Evolutionary conservation across 2,888 invertebrate species (phyloP).

Genomic region (Melinopterus prodromus): DNA sequence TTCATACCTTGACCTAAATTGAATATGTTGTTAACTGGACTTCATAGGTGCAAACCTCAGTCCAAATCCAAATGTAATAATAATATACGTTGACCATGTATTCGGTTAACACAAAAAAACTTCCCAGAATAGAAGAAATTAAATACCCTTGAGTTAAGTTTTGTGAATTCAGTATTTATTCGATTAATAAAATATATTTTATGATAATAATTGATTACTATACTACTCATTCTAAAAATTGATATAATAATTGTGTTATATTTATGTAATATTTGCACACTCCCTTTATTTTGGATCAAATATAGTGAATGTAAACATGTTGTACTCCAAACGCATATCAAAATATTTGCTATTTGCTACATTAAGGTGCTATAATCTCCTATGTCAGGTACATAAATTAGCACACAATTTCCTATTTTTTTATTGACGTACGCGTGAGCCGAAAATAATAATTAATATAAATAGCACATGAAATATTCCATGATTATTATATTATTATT

Average conservation of each 20-base stretch:
- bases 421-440: neutral
- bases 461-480: neutral
- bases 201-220: neutral
- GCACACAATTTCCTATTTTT: neutral
- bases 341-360: neutral
- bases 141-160: too few species aligned
- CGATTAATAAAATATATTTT: too few species aligned
- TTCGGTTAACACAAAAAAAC: too few species aligned
- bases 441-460: neutral
- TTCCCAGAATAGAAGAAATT: too few species aligned
- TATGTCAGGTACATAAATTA: neutral
- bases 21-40: too few species aligned
- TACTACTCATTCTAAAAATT: neutral
- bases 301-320: neutral
- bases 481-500: neutral
- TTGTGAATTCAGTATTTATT: too few species aligned
- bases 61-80: too few species aligned
- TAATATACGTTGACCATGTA: too few species aligned
- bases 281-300: neutral
- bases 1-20: too few species aligned
- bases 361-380: neutral
- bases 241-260: neutral
- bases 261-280: neutral
- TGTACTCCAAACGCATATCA: neutral
- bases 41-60: too few species aligned